Evolutionary conservation across 2,797 vertebrate species (phyloP).

Genomic region (Tokudaia tokunoshimensis): DNA sequence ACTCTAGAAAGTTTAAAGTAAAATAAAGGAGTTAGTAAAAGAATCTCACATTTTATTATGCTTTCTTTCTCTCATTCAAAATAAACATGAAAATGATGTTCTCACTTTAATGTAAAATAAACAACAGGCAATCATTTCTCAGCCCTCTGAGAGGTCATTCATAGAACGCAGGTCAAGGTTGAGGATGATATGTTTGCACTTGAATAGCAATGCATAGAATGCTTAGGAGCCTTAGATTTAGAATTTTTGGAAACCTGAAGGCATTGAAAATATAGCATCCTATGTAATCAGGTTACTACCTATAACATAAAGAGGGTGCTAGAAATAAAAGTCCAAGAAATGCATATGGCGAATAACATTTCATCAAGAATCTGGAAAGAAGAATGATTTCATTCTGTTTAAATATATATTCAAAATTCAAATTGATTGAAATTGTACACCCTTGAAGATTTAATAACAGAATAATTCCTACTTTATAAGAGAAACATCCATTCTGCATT

Average conservation of each 20-base stretch:
- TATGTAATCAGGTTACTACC: slow-evolving; percentile 62
- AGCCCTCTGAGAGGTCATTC: not conserved
- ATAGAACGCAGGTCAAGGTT: not conserved
- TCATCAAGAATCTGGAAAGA: slow-evolving; percentile 57
- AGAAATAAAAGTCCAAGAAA: slow-evolving; percentile 54
- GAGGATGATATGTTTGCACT: slow-evolving; percentile 38
- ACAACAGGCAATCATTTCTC: not conserved
- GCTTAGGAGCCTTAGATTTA: not conserved
- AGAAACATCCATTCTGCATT: slow-evolving; percentile 47
- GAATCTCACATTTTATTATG: not conserved
- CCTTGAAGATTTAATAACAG: slow-evolving; percentile 75
- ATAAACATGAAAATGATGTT: slow-evolving; percentile 63
- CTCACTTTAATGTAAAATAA: slow-evolving; percentile 31
- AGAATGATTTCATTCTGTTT: slow-evolving; percentile 59
- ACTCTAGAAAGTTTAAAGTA: slow-evolving; percentile 17
- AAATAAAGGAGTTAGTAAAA: not conserved
- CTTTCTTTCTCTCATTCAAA: slow-evolving; percentile 21
- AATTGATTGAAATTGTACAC: slow-evolving; percentile 78
- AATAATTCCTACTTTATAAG: slow-evolving; percentile 70
- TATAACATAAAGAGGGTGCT: not conserved
- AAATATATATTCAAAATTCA: slow-evolving; percentile 70
- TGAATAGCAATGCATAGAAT: slow-evolving; percentile 14
- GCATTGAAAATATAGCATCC: slow-evolving; percentile 36
- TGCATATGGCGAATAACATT: not conserved
- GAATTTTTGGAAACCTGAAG: slow-evolving; percentile 59